These are phyloP conservation scores for Melanchra persicariae DNA, from an alignment of 2,888 invertebrate species.

Conservation along the genomic window DNA sequence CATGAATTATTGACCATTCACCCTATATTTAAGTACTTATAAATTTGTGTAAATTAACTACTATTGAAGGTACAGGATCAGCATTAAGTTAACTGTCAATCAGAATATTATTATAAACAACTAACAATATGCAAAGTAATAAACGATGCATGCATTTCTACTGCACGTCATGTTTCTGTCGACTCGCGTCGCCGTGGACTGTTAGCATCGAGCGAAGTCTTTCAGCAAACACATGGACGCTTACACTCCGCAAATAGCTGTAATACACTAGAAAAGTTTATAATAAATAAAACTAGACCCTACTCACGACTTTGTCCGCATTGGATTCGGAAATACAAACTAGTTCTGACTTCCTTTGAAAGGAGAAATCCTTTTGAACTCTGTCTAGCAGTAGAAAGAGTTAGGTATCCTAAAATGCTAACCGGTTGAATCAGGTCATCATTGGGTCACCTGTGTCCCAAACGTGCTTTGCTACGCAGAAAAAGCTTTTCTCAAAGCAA, in stretches of 20 bases:
- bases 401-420: neutral
- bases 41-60: too few species aligned
- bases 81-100: neutral
- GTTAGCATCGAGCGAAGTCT: slow-evolving; percentile 42
- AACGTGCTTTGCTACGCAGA: neutral
- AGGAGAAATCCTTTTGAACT: neutral
- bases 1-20: too few species aligned
- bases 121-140: slow-evolving; percentile 4
- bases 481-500: neutral
- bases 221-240: slow-evolving; percentile 38
- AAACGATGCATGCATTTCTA: slow-evolving; percentile 43
- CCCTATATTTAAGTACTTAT: too few species aligned
- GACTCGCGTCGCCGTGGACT: slow-evolving; percentile 10
- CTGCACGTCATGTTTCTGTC: slow-evolving; percentile 28
- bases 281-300: neutral
- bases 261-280: neutral
- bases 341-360: too few species aligned
- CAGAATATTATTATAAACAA: neutral
- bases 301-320: neutral
- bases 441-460: too few species aligned
- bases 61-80: neutral
- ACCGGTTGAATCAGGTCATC: too few species aligned
- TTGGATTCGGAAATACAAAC: neutral
- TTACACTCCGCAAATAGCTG: slow-evolving; percentile 26
- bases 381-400: neutral